These are phyloP conservation scores for Drosophila suzukii DNA, from an alignment of 1,140 invertebrate species.

Conservation along the genomic window DNA sequence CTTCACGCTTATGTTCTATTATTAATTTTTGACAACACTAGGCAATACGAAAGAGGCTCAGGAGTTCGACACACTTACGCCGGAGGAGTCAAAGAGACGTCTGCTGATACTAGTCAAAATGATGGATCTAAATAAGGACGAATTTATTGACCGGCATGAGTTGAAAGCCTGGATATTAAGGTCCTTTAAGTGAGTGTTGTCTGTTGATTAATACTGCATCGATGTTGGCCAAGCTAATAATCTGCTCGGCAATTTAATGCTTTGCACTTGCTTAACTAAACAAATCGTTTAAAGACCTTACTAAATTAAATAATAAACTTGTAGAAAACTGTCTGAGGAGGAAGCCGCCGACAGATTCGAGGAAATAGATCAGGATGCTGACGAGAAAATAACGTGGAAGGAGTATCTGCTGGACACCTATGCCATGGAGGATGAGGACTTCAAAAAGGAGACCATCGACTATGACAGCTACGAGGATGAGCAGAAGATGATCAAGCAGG, in stretches of 20 bases:
- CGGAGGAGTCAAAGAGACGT: slow-evolving; percentile 94
- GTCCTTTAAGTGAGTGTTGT: slow-evolving; percentile 92
- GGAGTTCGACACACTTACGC: slow-evolving; percentile 95
- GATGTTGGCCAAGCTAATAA: slow-evolving; percentile 40
- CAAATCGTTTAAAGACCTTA: neutral
- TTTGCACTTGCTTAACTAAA: slow-evolving; percentile 16
- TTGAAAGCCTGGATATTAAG: slow-evolving; percentile 96
- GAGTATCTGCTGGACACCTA: slow-evolving; percentile 95
- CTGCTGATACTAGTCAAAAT: slow-evolving; percentile 91
- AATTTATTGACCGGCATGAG: slow-evolving; percentile 92
- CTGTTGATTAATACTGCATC: slow-evolving; percentile 64
- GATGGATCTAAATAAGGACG: slow-evolving; percentile 93
- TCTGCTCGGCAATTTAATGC: slow-evolving; percentile 20
- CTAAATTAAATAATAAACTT: slow-evolving; percentile 6
- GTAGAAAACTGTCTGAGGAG: slow-evolving; percentile 93
- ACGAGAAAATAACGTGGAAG: slow-evolving; percentile 93
- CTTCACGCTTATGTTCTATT: slow-evolving; percentile 25
- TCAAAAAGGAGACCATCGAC: slow-evolving; percentile 84
- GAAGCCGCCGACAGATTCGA: slow-evolving; percentile 94
- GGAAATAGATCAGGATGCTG: slow-evolving; percentile 93
- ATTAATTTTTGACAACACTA: slow-evolving; percentile 71
- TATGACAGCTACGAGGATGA: slow-evolving; percentile 84
- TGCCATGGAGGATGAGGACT: slow-evolving; percentile 87
- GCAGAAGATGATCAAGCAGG: slow-evolving; percentile 89
- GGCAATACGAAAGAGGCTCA: slow-evolving; percentile 96